Conservation (phyloP, 2,113 vertebrate species). For the Piprites chloris region DNA sequence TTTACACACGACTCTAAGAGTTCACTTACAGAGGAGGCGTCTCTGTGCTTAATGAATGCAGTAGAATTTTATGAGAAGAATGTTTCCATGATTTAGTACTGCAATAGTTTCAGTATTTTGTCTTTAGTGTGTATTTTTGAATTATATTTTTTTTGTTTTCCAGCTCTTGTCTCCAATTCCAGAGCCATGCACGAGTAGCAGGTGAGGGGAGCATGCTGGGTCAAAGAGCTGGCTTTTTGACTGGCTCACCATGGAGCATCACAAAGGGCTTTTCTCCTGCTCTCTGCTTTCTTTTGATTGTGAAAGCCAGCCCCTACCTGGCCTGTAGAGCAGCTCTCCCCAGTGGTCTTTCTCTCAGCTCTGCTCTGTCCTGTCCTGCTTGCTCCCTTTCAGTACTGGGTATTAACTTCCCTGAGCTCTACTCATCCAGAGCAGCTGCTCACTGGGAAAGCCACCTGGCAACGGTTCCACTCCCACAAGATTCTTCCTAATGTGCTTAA, state of each 20-base stretch:
- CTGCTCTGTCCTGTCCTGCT: conserved; percentile 16
- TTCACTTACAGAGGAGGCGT: not conserved
- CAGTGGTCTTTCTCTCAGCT: not conserved
- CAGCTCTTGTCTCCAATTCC: conserved; percentile 37
- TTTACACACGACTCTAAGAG: not conserved
- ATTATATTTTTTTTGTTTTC: conserved; percentile 14
- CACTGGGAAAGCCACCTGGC: not conserved
- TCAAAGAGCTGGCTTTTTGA: conserved; percentile 15
- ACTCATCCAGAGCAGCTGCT: not conserved
- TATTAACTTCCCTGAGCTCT: not conserved
- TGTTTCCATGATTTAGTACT: not conserved
- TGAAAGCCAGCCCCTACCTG: not conserved
- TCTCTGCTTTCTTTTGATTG: not conserved
- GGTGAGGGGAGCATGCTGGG: conserved; percentile 26
- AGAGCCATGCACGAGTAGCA: not conserved
- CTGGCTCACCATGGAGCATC: not conserved
- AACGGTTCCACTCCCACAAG: not conserved
- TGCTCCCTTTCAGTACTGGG: not conserved
- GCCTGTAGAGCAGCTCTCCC: not conserved
- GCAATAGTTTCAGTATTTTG: not conserved
- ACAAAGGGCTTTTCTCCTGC: not conserved
- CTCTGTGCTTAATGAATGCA: not conserved
- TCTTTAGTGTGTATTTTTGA: not conserved
- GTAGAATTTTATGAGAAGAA: not conserved
- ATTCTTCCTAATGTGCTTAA: not conserved